Conservation (phyloP, 2,888 invertebrate species). For the Ferdinandea cuprea region DNA sequence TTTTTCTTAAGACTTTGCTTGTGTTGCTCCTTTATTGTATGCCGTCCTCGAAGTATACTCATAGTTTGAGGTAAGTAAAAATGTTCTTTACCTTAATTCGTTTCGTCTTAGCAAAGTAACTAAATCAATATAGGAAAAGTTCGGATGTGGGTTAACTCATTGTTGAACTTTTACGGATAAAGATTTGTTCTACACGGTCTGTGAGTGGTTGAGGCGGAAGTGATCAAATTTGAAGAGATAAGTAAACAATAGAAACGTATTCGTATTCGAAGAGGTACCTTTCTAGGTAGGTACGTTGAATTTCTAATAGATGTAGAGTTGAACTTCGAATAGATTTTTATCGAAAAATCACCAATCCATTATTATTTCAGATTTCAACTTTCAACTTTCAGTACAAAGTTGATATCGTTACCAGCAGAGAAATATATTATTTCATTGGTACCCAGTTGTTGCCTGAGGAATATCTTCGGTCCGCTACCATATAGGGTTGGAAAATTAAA, state of each 20-base stretch:
- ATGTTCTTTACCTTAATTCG: slow-evolving; percentile 7
- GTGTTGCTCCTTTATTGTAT: slow-evolving; percentile 35
- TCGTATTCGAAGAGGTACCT: neutral
- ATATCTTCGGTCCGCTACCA: too few relatives aligned
- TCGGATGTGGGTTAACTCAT: slow-evolving; percentile 7
- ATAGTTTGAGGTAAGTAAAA: neutral
- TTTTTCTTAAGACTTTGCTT: slow-evolving; percentile 23
- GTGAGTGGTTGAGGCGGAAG: slow-evolving; percentile 21
- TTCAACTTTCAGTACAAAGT: too few relatives aligned
- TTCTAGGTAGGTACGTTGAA: too few relatives aligned
- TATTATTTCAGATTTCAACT: too few relatives aligned
- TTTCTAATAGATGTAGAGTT: too few relatives aligned
- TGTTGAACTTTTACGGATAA: slow-evolving; percentile 32
- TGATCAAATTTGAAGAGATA: slow-evolving; percentile 30
- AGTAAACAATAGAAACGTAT: neutral
- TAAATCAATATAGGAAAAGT: slow-evolving; percentile 19
- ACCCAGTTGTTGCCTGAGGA: too few relatives aligned
- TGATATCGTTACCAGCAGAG: too few relatives aligned
- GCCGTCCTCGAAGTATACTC: neutral
- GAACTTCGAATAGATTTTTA: too few relatives aligned
- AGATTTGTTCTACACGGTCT: neutral
- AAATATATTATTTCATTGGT: too few relatives aligned
- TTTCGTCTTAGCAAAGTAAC: slow-evolving; percentile 12
- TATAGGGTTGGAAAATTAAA: too few relatives aligned
- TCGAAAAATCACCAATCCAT: too few relatives aligned